phyloP scores from a whole-genome alignment of 2,113 vertebrate species.

The Saccopteryx bilineata region DNA sequence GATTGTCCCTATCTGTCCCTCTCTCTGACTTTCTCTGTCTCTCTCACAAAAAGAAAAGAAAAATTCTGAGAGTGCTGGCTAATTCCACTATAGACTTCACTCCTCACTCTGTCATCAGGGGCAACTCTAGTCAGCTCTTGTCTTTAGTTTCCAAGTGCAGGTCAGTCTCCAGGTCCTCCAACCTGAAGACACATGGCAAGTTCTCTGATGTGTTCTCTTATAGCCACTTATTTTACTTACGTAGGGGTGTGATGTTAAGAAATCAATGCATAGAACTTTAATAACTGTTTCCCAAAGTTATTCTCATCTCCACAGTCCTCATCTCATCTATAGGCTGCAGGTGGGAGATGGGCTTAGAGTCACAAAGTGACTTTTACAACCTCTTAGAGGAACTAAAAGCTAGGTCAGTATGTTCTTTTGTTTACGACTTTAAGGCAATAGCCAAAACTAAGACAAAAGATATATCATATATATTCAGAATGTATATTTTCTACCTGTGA shows the following conservation, averaged over 20 bases:
- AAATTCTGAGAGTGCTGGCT: not conserved
- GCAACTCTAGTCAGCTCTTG: not conserved
- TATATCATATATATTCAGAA: not conserved
- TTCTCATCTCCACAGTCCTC: not conserved
- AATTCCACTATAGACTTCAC: not conserved
- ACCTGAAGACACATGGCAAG: not conserved
- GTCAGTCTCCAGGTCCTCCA: not conserved
- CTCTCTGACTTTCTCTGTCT: too few relatives aligned
- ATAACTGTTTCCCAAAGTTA: not conserved
- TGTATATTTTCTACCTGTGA: not conserved
- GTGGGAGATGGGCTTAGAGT: not conserved
- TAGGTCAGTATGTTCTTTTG: not conserved
- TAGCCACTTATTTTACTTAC: not conserved
- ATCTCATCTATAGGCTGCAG: not conserved
- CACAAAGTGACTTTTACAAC: not conserved
- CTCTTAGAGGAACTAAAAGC: not conserved
- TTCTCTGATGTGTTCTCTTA: not conserved
- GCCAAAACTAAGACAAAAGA: slow-evolving; percentile 18
- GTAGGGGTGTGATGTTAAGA: not conserved
- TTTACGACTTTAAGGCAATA: not conserved
- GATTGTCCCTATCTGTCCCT: too few relatives aligned
- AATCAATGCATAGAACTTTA: not conserved
- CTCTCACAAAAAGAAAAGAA: too few relatives aligned
- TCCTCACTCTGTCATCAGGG: not conserved
- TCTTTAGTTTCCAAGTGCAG: not conserved